phyloP scores from a whole-genome alignment of 2,113 vertebrate genomes.

The Cyanoliseus patagonus region DNA sequence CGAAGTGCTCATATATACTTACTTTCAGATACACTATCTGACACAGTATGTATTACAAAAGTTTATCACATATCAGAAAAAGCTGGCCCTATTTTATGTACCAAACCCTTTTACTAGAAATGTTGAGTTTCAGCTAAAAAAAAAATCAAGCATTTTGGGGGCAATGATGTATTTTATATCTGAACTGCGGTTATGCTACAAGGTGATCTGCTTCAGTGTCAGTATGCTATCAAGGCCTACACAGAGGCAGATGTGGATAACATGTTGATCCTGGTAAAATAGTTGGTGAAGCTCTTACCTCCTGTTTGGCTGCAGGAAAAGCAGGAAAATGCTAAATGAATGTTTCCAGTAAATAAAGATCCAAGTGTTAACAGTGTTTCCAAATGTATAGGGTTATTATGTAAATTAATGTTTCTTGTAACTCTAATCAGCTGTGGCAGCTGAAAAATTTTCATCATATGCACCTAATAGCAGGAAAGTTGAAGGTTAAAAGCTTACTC shows the following conservation, averaged over 20 bases:
- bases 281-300: not conserved
- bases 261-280: not conserved
- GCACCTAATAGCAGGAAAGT: not conserved
- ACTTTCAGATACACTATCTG: not conserved
- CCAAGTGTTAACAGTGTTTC: not conserved
- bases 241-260: not conserved
- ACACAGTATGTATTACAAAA: not conserved
- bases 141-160: not conserved
- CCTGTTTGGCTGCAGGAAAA: not conserved
- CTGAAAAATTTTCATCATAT: not conserved
- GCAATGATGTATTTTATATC: not conserved
- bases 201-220: not conserved
- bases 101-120: not conserved
- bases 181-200: not conserved
- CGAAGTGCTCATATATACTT: not conserved
- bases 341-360: not conserved
- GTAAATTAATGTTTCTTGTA: not conserved
- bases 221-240: not conserved
- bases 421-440: not conserved
- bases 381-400: not conserved
- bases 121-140: not conserved
- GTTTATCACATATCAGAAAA: not conserved
- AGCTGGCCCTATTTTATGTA: rapidly evolving
- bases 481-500: not conserved
- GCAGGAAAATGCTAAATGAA: not conserved